A percentile compares a stretch with the other conserved stretches of the same genome.
phyloP scores from a whole-genome alignment of 1,140 invertebrate genomes.

The Eriocheir sinensis region DNA sequence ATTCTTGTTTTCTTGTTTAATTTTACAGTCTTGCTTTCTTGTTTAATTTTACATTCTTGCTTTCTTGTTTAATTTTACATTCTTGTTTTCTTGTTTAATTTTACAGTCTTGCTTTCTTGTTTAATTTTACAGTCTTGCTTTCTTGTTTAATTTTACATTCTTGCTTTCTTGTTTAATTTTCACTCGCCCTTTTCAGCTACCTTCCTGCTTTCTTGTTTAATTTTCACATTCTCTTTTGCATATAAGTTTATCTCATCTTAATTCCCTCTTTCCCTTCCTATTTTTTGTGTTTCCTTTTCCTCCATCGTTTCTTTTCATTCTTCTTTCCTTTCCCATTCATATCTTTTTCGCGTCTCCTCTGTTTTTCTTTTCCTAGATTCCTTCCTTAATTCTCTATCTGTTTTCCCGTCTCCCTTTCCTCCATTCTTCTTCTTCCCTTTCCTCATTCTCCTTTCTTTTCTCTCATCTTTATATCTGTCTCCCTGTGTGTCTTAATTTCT shows the following conservation, averaged over 20 bases:
- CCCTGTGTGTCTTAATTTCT: not conserved
- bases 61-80: too few relatives aligned
- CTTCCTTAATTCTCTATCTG: not conserved
- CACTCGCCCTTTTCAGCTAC: too few relatives aligned
- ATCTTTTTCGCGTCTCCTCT: not conserved
- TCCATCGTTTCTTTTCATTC: not conserved
- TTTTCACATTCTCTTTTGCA: not conserved
- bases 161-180: too few relatives aligned
- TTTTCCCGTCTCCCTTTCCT: not conserved
- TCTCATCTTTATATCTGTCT: too few relatives aligned
- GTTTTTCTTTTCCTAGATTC: not conserved
- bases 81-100: too few relatives aligned
- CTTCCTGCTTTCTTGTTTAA: not conserved
- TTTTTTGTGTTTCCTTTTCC: not conserved
- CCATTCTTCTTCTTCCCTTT: not conserved
- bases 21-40: too few relatives aligned
- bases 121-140: too few relatives aligned
- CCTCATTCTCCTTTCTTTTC: not conserved
- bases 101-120: too few relatives aligned
- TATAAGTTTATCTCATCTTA: not conserved
- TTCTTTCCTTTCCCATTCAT: not conserved
- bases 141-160: too few relatives aligned
- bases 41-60: too few relatives aligned
- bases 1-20: too few relatives aligned
- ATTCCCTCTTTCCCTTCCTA: not conserved